Evolutionary conservation across 2,113 vertebrate species (phyloP).

Genomic region (Pluvialis apricaria): DNA sequence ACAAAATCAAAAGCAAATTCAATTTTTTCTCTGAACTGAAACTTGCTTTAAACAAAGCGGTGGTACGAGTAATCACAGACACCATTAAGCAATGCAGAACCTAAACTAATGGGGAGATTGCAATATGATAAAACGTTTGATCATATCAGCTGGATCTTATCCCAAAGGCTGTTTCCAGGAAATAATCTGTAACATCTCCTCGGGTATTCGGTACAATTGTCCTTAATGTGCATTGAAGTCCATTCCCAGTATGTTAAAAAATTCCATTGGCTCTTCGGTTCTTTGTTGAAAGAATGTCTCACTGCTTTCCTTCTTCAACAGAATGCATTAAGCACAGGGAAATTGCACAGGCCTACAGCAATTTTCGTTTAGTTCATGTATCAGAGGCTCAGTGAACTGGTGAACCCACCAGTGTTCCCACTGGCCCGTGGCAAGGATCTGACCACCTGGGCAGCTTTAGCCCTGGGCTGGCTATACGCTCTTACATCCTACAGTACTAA

Average conservation of each 20-base stretch:
- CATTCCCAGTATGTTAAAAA: background rate
- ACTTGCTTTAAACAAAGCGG: background rate
- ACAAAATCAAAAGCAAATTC: background rate
- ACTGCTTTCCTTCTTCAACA: background rate
- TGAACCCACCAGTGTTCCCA: background rate
- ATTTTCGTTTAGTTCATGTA: background rate
- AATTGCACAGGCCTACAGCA: background rate
- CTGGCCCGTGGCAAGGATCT: background rate
- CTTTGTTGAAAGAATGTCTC: background rate
- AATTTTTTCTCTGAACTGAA: background rate
- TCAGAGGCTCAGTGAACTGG: background rate
- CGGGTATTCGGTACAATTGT: background rate
- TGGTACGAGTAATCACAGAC: background rate
- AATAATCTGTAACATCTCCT: background rate
- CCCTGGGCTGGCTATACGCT: background rate
- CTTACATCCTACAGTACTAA: fast-evolving
- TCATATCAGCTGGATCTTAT: background rate
- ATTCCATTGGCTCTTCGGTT: background rate
- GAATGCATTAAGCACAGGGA: background rate
- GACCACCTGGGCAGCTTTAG: background rate
- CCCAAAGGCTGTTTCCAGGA: background rate
- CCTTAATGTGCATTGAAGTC: background rate
- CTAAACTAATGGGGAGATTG: background rate
- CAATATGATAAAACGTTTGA: background rate
- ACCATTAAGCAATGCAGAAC: background rate